Evolutionary conservation across 2,888 invertebrate species (phyloP).

Genomic region (Mactromeris polynyma): DNA sequence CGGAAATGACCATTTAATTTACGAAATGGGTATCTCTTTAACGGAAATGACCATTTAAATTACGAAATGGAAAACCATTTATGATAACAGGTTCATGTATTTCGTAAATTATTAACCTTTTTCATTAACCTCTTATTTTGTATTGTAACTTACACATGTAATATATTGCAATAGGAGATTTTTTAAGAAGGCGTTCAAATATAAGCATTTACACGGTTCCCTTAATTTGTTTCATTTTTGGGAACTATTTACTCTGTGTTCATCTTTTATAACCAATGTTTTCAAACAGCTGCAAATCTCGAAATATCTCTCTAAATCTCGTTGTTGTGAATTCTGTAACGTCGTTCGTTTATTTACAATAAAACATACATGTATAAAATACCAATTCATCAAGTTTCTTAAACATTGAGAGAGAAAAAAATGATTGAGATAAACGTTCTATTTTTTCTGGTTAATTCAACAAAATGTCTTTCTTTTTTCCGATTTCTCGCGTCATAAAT

Average conservation of each 20-base stretch:
- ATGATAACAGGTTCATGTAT: neutral
- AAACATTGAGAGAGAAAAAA: too few relatives aligned
- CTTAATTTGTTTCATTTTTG: neutral
- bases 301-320: too few relatives aligned
- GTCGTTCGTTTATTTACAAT: too few relatives aligned
- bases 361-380: too few relatives aligned
- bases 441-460: too few relatives aligned
- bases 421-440: too few relatives aligned
- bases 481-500: too few relatives aligned
- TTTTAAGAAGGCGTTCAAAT: neutral
- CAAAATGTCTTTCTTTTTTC: too few relatives aligned
- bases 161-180: neutral
- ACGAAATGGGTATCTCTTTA: neutral
- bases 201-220: conserved; percentile 3
- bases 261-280: neutral
- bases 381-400: too few relatives aligned
- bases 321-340: too few relatives aligned
- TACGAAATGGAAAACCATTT: neutral
- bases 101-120: neutral
- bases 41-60: neutral
- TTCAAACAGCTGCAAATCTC: neutral
- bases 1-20: neutral
- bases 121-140: neutral
- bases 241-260: neutral
- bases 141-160: neutral